These are phyloP conservation scores for Ispidina picta DNA, from an alignment of 2,797 vertebrate genomes.

Conservation along the genomic window DNA sequence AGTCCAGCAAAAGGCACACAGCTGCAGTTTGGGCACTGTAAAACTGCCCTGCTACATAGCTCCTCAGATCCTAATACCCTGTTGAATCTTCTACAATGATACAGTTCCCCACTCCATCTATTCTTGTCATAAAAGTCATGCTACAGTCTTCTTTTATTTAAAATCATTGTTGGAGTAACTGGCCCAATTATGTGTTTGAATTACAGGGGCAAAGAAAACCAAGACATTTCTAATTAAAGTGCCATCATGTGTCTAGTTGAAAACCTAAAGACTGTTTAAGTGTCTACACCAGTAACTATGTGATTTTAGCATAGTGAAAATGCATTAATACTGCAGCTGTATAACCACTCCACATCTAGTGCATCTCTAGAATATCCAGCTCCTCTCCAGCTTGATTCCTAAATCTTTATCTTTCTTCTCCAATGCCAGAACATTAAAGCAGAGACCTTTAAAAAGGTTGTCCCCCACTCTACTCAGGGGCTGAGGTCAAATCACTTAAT, in stretches of 20 bases:
- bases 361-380: fast-evolving
- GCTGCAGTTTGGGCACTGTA: not conserved
- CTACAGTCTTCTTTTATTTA: not conserved
- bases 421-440: not conserved
- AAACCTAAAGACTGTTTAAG: not conserved
- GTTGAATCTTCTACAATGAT: not conserved
- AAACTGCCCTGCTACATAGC: not conserved
- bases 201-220: not conserved
- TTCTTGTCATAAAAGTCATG: not conserved
- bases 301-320: not conserved
- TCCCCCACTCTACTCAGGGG: not conserved
- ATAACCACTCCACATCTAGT: not conserved
- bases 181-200: fast-evolving
- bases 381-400: not conserved
- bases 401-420: not conserved
- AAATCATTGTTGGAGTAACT: not conserved
- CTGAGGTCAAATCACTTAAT: not conserved
- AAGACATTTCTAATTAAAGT: not conserved
- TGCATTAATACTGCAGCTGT: not conserved
- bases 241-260: not conserved
- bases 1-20: not conserved
- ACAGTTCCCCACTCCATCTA: too few species aligned
- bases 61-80: not conserved
- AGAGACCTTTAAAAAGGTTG: not conserved
- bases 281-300: not conserved